phyloP scores from a whole-genome alignment of 2,113 vertebrate species.

The Sphyrna mokarran region DNA sequence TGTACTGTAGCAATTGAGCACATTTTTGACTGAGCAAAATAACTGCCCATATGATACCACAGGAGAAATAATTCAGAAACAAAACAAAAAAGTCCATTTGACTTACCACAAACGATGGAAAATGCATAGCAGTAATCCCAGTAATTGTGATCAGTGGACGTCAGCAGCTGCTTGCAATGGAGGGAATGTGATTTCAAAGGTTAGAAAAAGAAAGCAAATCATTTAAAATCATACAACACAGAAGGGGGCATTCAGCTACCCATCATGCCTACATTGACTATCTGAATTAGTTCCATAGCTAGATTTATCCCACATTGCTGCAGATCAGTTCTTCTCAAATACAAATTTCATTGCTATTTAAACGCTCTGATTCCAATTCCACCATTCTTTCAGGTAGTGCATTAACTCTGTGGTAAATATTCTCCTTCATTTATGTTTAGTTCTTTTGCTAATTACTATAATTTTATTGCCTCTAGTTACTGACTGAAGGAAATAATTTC shows the following conservation, averaged over 20 bases:
- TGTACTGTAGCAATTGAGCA: not conserved
- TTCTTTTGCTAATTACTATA: not conserved
- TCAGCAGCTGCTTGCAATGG: not conserved
- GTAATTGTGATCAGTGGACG: not conserved
- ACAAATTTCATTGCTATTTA: not conserved
- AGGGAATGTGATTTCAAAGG: not conserved
- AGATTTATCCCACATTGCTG: not conserved
- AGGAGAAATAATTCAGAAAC: not conserved
- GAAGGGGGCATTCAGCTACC: not conserved
- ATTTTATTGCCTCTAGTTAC: not conserved
- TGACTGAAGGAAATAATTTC: not conserved
- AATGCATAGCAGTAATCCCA: not conserved
- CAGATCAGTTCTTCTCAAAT: not conserved
- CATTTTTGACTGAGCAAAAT: not conserved
- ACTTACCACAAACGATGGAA: not conserved
- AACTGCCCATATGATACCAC: not conserved
- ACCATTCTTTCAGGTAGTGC: not conserved
- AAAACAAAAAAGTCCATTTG: not conserved
- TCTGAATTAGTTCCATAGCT: not conserved
- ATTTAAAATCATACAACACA: not conserved
- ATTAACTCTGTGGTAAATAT: not conserved
- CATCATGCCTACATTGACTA: not conserved
- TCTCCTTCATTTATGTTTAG: not conserved
- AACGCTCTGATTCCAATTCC: not conserved
- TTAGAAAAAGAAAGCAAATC: not conserved